Evolutionary conservation across 92 coral and sea anemone species (phyloP).

Genomic region (Umimayanthus kanabou): DNA sequence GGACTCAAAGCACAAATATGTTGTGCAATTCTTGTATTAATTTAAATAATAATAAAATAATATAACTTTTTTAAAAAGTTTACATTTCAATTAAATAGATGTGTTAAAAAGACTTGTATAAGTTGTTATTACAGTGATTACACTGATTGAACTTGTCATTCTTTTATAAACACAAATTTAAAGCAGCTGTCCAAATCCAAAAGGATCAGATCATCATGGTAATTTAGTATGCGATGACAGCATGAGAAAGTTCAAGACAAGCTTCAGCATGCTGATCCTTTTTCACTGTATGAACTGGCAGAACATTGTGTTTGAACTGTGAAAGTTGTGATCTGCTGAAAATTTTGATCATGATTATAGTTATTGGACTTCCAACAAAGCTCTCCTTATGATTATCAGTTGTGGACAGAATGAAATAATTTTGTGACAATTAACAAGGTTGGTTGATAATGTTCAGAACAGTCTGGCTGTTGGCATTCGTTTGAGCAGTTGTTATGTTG

Average conservation of each 20-base stretch:
- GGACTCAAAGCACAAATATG: too few species aligned
- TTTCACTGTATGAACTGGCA: not conserved
- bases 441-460: not conserved
- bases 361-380: not conserved
- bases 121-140: too few species aligned
- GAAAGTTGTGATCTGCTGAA: not conserved
- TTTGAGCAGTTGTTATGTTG: not conserved
- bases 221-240: not conserved
- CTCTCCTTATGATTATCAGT: not conserved
- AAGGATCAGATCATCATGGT: too few species aligned
- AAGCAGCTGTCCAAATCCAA: too few species aligned
- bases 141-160: too few species aligned
- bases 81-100: too few species aligned
- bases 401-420: not conserved
- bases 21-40: too few species aligned
- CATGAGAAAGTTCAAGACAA: not conserved
- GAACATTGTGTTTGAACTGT: not conserved
- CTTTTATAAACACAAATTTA: too few species aligned
- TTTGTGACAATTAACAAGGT: not conserved
- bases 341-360: not conserved
- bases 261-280: conserved; percentile 12
- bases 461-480: not conserved
- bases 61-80: too few species aligned
- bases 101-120: too few species aligned
- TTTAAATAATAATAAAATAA: too few species aligned